Evolutionary conservation across 2,797 vertebrate species (phyloP).

Genomic region (Paedocypris micromegethes): DNA sequence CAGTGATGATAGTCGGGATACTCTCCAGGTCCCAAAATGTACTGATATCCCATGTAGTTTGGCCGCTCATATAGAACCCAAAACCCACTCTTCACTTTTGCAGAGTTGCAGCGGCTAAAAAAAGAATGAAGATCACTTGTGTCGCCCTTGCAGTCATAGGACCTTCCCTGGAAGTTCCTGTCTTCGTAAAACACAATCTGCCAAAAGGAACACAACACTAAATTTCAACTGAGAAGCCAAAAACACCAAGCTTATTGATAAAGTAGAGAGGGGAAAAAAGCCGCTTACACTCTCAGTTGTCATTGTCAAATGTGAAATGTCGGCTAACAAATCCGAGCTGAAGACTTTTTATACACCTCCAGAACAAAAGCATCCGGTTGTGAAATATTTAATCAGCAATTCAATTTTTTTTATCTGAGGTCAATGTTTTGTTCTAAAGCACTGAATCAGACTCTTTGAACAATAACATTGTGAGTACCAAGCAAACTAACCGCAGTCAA

Average conservation of each 20-base stretch:
- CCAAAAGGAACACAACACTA: conserved; percentile 15
- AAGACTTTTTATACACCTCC: conserved; percentile 28
- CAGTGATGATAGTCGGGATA: conserved; percentile 57
- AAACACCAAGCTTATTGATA: not conserved
- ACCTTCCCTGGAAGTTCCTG: conserved; percentile 55
- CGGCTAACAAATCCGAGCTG: conserved; percentile 11
- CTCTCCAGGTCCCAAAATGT: conserved; percentile 57
- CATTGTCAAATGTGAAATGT: conserved; percentile 27
- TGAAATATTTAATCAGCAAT: conserved; percentile 37
- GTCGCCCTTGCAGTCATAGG: conserved; percentile 56
- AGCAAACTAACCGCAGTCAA: conserved; percentile 16
- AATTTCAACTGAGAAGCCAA: conserved; percentile 2
- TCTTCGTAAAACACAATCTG: conserved; percentile 62
- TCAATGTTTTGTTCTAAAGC: conserved; percentile 38
- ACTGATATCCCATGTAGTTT: conserved; percentile 59
- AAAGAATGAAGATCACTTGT: conserved; percentile 50
- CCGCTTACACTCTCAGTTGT: conserved; percentile 28
- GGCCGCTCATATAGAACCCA: conserved; percentile 61
- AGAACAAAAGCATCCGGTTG: conserved; percentile 29
- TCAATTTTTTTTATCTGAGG: conserved; percentile 24
- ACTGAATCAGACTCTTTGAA: conserved; percentile 37
- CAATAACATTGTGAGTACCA: conserved; percentile 31
- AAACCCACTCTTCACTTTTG: conserved; percentile 61
- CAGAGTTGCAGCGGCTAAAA: conserved; percentile 58
- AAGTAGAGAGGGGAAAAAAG: not conserved